Base-by-base conservation (phyloP, 2,888 invertebrate genomes). In the Kuschelorhynchus macadamiae region DNA sequence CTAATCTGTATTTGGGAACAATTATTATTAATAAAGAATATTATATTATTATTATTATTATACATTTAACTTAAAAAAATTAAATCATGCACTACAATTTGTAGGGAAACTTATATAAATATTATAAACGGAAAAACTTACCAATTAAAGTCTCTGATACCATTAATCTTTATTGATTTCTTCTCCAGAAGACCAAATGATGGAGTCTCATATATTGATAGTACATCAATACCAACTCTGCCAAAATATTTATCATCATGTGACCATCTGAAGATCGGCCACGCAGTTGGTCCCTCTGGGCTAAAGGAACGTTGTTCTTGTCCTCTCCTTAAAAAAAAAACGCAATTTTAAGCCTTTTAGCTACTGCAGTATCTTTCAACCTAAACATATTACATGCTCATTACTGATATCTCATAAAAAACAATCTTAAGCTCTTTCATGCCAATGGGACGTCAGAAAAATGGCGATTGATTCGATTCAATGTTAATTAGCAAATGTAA, bases 231-330 rank as follows among this genome's bases (percentile, higher is more conserved):
- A 0, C 79, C 79, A 80, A 97, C 90, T 67, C 95, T 88, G 0
- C 97, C 98, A 78, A 98, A 96, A 85, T 92, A 98, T 81, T 92
- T 92, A 81, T 98, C 98, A 81, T 98, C 97, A 80, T 93, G 92
- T 60, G 96, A 97, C 98, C 98, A 98, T 77, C 97, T 55, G 88
- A 98, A 96, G 73, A 97, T 94, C 0, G 97, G 97, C 93, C 97
- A 95, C 0, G 93, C 90, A 3, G 81, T 77, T 67, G 92, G 91
- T 57, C 92, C 91, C 56, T 96, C 95, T 0, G 93, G 91, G 60
- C 90, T 89, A 83, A 98, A 98, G 1, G 93, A 91, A 75, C 98
- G 91, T 81, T 96, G 97, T 81, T 97, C 96, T 77, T 90, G 89
- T 7, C 97, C 98, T 3, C 97, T 97, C 72, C 89, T 88, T 79